Evolutionary conservation across 2,888 invertebrate species (phyloP).

Genomic region (Galerucella pusilla): DNA sequence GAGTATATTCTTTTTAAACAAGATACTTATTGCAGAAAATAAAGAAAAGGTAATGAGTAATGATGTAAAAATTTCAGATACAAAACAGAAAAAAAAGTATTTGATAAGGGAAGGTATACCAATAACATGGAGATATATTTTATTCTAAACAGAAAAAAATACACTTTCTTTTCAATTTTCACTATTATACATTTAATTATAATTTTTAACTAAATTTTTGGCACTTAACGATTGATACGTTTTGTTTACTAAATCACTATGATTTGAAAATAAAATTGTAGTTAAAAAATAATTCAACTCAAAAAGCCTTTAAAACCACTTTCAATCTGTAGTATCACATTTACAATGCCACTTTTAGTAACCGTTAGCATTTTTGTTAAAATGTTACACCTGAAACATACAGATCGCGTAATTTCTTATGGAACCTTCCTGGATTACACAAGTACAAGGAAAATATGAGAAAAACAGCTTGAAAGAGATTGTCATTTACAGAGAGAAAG

Average conservation of each 20-base stretch:
- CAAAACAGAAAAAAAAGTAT: too few species aligned
- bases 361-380: not conserved
- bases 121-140: too few species aligned
- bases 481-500: too few species aligned
- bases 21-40: too few species aligned
- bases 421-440: too few species aligned
- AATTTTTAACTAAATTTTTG: conserved; percentile 10
- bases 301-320: conserved; percentile 33
- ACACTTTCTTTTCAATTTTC: not conserved
- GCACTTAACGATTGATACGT: conserved; percentile 11
- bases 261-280: not conserved
- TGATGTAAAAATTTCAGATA: too few species aligned
- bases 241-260: not conserved
- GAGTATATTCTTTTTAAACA: too few species aligned
- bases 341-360: conserved; percentile 32
- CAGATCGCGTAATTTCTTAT: too few species aligned
- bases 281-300: not conserved
- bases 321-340: conserved; percentile 36
- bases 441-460: too few species aligned
- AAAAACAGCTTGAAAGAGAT: too few species aligned
- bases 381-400: not conserved
- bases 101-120: too few species aligned
- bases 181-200: not conserved
- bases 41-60: too few species aligned
- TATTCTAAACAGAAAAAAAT: not conserved